Percentiles rank a stretch among this genome's conserved stretches.
Evolutionary conservation across 1,140 invertebrate genomes (phyloP).

Genomic region (Danaus plexippus): DNA sequence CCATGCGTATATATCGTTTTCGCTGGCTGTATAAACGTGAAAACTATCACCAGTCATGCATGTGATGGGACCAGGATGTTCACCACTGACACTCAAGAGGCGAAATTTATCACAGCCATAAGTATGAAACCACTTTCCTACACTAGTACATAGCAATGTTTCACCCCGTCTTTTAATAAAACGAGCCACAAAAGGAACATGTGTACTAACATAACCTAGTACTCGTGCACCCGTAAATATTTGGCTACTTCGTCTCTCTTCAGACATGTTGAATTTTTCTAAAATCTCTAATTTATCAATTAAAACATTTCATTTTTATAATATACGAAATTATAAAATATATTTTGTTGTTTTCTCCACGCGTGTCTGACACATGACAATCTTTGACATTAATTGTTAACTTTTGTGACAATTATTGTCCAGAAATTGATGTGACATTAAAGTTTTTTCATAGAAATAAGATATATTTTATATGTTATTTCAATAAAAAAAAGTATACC

Average conservation of each 20-base stretch:
- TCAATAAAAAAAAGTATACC: no score
- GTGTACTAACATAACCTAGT: slow-evolving; percentile 94
- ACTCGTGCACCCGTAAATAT: slow-evolving; percentile 88
- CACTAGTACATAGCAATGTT: slow-evolving; percentile 90
- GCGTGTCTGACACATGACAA: no score
- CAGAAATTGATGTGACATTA: no score
- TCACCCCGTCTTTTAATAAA: slow-evolving; percentile 90
- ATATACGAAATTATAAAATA: no score
- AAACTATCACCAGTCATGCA: slow-evolving; percentile 84
- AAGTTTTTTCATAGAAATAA: no score
- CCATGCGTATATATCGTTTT: slow-evolving; percentile 89
- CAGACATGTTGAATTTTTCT: slow-evolving; percentile 31
- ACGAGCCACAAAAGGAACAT: slow-evolving; percentile 87
- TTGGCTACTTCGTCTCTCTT: slow-evolving; percentile 73
- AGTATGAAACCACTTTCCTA: slow-evolving; percentile 92
- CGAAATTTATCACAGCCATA: slow-evolving; percentile 89
- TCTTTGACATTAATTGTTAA: no score
- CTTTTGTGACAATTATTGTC: no score
- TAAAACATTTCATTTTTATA: neutral
- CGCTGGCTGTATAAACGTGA: slow-evolving; percentile 88
- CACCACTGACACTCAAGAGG: slow-evolving; percentile 85
- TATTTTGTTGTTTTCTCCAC: no score
- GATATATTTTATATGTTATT: no score
- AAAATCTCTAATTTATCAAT: no score
- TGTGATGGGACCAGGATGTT: slow-evolving; percentile 87